Base-by-base conservation (phyloP, 2,797 vertebrate species). In the Molossus molossus region DNA sequence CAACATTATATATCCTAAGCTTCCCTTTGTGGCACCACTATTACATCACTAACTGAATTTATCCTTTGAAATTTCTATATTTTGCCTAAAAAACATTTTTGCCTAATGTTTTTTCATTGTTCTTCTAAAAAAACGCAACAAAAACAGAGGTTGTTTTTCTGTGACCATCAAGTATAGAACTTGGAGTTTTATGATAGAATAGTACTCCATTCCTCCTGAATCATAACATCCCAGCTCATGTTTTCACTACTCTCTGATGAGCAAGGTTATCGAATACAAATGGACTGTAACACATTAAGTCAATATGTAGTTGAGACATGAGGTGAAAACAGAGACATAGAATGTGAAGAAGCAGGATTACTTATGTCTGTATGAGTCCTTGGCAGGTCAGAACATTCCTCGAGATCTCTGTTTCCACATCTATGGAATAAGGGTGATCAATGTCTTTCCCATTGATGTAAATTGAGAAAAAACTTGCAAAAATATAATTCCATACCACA, bases 171-270 rank as follows among this genome's bases (percentile, higher is more conserved):
- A 58, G 75, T 57, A 87, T 79, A 8, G 9, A 80, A 85, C 2
- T 21, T 81, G 20, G 64, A 14, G 18, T 65, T 97, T 92, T 73
- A 55, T 62, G 86, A 57, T 25, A 40, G 18, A 53, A 70, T 5
- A 80, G 37, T 37, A 40, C 2, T 62, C 5, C 3, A 27, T 55
- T 62, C 20, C 10, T 77, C 20, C 53, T 70, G 58, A 70, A 58
- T 73, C 73, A 77, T 86, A 91, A 85, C 14, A 14, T 23, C 7
- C 2, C 12, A 53, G 18, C 69, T 80, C 5, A 14, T 73, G n/a
- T 40, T 76, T 79, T 89, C 33, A 64, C 50, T 91, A 2, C 73
- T 87, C 3, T 90, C 37, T 93, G 9, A 80, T 90, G 33, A 90
- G 7, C 58, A 89, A 96, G 48, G 11, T 57, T 27, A 55, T 84